A percentile compares a stretch with the other conserved stretches of the same genome.
Conservation (phyloP, 37 sponge, comb jelly and placozoan genomes). For the Chondrilla cf. caribensis region DNA sequence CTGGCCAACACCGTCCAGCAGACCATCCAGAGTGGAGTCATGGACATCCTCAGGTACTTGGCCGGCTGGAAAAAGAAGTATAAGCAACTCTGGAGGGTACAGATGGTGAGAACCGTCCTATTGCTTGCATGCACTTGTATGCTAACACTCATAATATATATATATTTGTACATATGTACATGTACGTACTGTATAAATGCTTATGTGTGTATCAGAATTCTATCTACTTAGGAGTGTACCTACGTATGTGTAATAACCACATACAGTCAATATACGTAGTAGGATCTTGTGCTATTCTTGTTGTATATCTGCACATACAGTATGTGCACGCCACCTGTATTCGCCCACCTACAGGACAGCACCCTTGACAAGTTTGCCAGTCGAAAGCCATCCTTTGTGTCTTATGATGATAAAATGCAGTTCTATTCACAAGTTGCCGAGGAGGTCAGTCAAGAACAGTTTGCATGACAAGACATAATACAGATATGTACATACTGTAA, state of each 20-base stretch:
- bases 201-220: background rate
- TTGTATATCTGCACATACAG: too few relatives aligned
- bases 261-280: background rate
- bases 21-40: slow-evolving; percentile 51
- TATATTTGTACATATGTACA: background rate
- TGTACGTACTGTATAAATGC: background rate
- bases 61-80: slow-evolving; percentile 81
- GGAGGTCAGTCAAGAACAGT: slow-evolving; percentile 34
- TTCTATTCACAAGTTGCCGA: slow-evolving; percentile 56
- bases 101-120: slow-evolving; percentile 47
- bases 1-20: slow-evolving; percentile 50
- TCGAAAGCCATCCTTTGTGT: slow-evolving; percentile 68
- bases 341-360: slow-evolving; percentile 73
- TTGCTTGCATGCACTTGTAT: background rate
- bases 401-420: slow-evolving; percentile 89
- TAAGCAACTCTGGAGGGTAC: slow-evolving; percentile 83
- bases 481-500: background rate
- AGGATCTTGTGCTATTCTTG: too few relatives aligned
- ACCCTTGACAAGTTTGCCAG: slow-evolving; percentile 89
- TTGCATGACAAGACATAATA: too few relatives aligned
- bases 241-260: background rate
- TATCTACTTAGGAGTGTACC: background rate
- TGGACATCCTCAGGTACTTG: slow-evolving; percentile 31
- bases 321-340: too few relatives aligned
- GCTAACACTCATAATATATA: background rate